These are phyloP conservation scores for Cochlearius cochlearius DNA, from an alignment of 2,113 vertebrate species.

Conservation along the genomic window DNA sequence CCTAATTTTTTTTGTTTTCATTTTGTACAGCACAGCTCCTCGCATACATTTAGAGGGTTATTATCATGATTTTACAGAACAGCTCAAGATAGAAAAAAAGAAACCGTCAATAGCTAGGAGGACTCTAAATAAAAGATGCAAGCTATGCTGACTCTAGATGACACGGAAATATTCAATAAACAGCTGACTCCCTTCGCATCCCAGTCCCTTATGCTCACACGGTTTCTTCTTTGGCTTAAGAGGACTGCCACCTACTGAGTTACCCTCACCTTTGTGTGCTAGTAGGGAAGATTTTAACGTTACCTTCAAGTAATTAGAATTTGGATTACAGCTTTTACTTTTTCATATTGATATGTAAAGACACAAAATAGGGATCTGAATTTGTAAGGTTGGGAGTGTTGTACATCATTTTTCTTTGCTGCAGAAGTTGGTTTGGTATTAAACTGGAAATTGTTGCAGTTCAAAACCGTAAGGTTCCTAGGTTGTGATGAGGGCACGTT, in stretches of 20 bases:
- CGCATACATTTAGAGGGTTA: neutral
- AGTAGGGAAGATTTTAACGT: neutral
- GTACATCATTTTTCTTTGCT: neutral
- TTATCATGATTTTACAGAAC: neutral
- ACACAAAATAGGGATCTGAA: neutral
- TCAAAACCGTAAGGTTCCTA: neutral
- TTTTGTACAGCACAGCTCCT: neutral
- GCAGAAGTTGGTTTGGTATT: neutral
- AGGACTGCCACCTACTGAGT: conserved; percentile 39
- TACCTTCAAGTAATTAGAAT: neutral
- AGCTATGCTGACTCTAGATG: neutral
- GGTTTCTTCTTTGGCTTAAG: neutral
- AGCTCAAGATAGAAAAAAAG: neutral
- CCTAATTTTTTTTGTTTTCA: neutral
- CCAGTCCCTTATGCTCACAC: neutral
- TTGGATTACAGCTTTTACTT: neutral
- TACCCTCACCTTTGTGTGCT: neutral
- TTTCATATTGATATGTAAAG: neutral
- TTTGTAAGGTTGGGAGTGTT: neutral
- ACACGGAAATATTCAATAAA: neutral
- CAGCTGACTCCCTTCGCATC: neutral
- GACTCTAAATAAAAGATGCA: neutral
- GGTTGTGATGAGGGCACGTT: neutral
- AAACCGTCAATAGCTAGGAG: neutral
- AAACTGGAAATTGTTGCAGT: neutral